These are phyloP conservation scores for Pseudorhiza aurosa DNA, from an alignment of 30 jellyfish, hydroid and myxozoan genomes.

Conservation along the genomic window DNA sequence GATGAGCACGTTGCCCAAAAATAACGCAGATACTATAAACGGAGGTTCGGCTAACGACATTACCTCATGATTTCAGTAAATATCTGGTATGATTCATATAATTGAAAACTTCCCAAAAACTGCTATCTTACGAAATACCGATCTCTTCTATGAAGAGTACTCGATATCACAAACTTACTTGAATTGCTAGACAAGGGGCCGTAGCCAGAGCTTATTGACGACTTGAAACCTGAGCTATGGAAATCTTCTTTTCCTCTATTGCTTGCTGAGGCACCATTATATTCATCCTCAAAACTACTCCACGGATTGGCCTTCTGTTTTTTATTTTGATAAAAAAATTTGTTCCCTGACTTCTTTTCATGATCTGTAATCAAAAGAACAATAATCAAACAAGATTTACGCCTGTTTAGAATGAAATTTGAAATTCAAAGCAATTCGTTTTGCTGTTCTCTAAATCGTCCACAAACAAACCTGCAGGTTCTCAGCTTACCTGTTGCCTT, in stretches of 20 bases:
- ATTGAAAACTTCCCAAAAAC: too few species aligned
- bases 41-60: too few species aligned
- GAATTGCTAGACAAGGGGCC: not conserved
- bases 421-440: not conserved
- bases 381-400: too few species aligned
- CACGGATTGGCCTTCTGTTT: constrained; percentile 56
- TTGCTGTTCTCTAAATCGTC: not conserved
- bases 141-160: too few species aligned
- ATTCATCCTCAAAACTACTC: constrained; percentile 27
- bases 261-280: not conserved
- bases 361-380: constrained; percentile 10
- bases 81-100: too few species aligned
- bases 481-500: too few species aligned
- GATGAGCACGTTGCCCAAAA: too few species aligned
- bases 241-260: not conserved
- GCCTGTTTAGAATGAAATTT: not conserved
- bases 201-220: not conserved
- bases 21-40: too few species aligned
- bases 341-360: constrained; percentile 40
- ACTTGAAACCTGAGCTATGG: not conserved
- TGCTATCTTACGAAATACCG: too few species aligned
- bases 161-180: too few species aligned
- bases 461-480: not conserved
- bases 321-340: constrained; percentile 34
- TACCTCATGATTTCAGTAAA: too few species aligned